Evolutionary conservation across 2,888 invertebrate genomes (phyloP).

Genomic region (Vanessa cardui): DNA sequence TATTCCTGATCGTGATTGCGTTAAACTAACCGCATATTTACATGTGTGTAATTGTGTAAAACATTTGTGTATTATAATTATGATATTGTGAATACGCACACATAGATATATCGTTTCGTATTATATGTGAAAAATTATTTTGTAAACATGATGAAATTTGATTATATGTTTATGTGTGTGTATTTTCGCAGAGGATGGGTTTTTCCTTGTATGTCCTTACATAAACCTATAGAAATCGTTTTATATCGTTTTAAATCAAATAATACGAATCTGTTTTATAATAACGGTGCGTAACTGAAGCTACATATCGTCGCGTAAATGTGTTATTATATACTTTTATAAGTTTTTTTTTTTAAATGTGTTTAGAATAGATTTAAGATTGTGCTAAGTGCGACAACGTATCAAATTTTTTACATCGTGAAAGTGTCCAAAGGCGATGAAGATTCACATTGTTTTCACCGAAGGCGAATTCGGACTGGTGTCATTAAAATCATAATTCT

Average conservation of each 20-base stretch:
- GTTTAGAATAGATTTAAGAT: slow-evolving; percentile 11
- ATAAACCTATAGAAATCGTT: background rate
- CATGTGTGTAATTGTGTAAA: background rate
- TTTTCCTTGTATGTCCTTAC: slow-evolving; percentile 4
- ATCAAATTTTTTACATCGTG: slow-evolving; percentile 46
- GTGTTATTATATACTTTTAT: background rate
- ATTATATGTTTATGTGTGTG: background rate
- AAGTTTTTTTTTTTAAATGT: background rate
- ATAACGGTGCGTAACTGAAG: background rate
- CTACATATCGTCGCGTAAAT: background rate
- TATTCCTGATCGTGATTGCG: slow-evolving; percentile 11
- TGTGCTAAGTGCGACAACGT: slow-evolving; percentile 5
- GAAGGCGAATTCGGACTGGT: slow-evolving; percentile 75
- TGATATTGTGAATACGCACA: slow-evolving; percentile 2
- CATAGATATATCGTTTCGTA: background rate
- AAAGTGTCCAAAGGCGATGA: slow-evolving; percentile 61
- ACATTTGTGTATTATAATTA: background rate
- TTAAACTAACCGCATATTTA: slow-evolving; percentile 1
- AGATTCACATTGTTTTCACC: slow-evolving; percentile 79
- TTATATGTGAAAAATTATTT: slow-evolving; percentile 8
- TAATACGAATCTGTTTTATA: background rate
- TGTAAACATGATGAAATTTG: slow-evolving; percentile 1
- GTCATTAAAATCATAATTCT: slow-evolving; percentile 83
- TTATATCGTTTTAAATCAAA: background rate
- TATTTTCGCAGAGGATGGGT: background rate